Percentiles rank a stretch among this genome's conserved stretches.
Evolutionary conservation across 2,113 vertebrate genomes (phyloP).

Genomic region (Miniopterus natalensis): DNA sequence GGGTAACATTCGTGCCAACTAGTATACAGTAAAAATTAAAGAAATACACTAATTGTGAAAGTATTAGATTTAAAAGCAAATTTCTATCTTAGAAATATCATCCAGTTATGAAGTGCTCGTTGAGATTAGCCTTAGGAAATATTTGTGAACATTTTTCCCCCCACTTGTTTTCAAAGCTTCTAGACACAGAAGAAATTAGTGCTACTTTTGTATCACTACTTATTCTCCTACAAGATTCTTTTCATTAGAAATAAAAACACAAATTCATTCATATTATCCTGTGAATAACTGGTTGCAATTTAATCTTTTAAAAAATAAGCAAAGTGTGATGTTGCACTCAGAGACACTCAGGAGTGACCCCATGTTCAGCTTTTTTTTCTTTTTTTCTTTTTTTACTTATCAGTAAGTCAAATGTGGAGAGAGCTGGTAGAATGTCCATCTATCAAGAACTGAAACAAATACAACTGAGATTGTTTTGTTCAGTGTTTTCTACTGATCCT

Average conservation of each 20-base stretch:
- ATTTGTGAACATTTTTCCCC: neutral
- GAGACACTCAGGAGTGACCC: neutral
- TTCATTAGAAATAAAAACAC: neutral
- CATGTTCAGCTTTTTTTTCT: neutral
- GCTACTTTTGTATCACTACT: too few species aligned
- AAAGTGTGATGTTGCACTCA: neutral
- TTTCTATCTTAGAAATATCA: neutral
- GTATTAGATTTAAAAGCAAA: neutral
- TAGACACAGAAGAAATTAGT: neutral
- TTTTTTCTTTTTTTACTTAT: neutral
- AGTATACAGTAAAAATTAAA: neutral
- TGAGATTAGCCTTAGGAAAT: neutral
- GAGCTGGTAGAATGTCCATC: neutral
- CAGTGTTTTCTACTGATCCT: rapidly evolving
- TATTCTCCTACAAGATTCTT: neutral
- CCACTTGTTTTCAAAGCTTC: neutral
- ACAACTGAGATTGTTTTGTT: neutral
- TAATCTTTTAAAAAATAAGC: neutral
- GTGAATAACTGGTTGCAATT: neutral
- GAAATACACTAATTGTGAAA: neutral
- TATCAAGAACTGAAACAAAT: neutral
- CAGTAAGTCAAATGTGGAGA: neutral
- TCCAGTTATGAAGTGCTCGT: neutral
- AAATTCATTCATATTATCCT: neutral
- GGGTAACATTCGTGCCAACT: neutral